Base-by-base conservation (phyloP, 2,888 invertebrate species). In the Phortica magna region DNA sequence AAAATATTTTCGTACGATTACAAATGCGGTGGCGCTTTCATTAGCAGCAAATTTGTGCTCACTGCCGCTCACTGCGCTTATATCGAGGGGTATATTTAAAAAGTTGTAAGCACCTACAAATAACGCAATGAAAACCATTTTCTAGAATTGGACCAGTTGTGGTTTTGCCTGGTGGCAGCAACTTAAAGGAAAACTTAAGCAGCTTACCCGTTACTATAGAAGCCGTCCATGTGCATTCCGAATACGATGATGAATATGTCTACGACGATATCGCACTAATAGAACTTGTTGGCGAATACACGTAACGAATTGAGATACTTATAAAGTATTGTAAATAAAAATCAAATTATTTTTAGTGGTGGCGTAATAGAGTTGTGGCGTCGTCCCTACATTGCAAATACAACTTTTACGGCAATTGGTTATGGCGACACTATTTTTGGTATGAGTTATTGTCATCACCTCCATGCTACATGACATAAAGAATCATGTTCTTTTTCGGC, bases 321-420 rank as follows among this genome's bases (percentile, higher is more conserved):
- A 22, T 17, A 17, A 61, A 22, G 10, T 5, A 10, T 17, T 10
- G 12, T 55, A 55, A 17, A 17, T 7, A 61, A 0, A 17, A 55
- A 55, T 55, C 1, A 55, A 7, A 55, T 55, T 17, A 12, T n/a
- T 12, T 19, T 9, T 0, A 22, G 17, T n/a, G 55, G 6, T 55
- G 55, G 6, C 14, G 1, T 9, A 14, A 55, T 55, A 17, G 55
- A 55, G 5, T 17, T 55, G 14, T 55, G 92, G 84, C 88, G 88
- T 3, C 87, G 87, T 75, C 70, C 64, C 7, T 72, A 81, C 48
- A 80, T 91, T 65, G 82, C 88, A n/a, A 87, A 87, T 71, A 82
- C 82, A 14, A 89, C 88, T 79, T 92, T 92, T 5, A 91, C 93
- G 1, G 94, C 94, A 6, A 92, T 93, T 65, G 94, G 94, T 73